phyloP scores from a whole-genome alignment of 37 sponge, comb jelly and placozoan species.

The Mnemiopsis leidyi region DNA sequence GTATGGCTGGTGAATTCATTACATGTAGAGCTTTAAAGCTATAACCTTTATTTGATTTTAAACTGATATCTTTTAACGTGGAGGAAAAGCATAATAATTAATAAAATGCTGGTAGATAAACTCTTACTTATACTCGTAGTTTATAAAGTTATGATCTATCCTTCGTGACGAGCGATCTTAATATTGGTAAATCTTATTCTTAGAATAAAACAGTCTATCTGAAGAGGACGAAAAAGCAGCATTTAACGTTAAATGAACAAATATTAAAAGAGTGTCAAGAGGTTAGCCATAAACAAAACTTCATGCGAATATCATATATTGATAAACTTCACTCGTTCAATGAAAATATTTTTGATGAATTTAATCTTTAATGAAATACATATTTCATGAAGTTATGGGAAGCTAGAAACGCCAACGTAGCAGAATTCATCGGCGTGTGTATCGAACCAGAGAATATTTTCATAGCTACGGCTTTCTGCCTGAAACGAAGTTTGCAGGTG shows the following conservation, averaged over 20 bases:
- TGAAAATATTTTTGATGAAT: too few species aligned
- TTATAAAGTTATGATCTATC: too few species aligned
- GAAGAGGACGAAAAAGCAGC: slow-evolving; percentile 14
- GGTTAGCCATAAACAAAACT: too few species aligned
- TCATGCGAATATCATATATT: too few species aligned
- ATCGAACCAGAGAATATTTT: neutral
- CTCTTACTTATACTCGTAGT: neutral
- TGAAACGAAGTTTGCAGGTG: neutral
- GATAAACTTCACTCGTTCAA: too few species aligned
- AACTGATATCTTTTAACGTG: too few species aligned
- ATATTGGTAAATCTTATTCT: neutral
- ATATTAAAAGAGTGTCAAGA: neutral
- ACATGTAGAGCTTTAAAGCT: too few species aligned
- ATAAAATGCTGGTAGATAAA: neutral
- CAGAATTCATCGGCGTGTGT: neutral
- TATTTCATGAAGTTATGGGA: slow-evolving; percentile 5
- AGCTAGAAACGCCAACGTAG: neutral
- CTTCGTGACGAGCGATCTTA: too few species aligned
- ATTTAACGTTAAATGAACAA: neutral
- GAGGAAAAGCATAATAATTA: neutral
- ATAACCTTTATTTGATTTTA: too few species aligned
- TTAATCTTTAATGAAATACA: too few species aligned
- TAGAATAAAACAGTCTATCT: slow-evolving; percentile 3
- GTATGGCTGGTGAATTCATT: too few species aligned
- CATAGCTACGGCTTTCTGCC: neutral